Evolutionary conservation across 2,797 vertebrate species (phyloP), one percentile per base, ranked within the genome.

Genomic region (Melanotaenia nigrans): DNA sequence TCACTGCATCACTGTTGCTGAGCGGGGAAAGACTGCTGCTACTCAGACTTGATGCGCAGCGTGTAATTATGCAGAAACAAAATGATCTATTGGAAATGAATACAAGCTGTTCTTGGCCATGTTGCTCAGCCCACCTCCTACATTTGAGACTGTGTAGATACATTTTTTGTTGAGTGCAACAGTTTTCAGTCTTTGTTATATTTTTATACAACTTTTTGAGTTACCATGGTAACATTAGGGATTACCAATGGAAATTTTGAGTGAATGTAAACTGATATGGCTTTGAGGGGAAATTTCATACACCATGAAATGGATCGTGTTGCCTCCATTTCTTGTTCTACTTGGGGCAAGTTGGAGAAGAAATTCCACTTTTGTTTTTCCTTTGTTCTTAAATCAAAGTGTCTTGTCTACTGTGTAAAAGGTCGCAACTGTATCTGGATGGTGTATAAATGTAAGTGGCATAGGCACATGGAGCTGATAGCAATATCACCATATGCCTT

Each of bases 21-120:
- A 96, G 85, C 91, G 96, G 80, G 93, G 90, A 67, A 95, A 94
- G 80, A 83, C 81, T 6, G 81, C 74, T 0, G 92, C 93, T 42
- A 93, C 93, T 49, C 93, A 94, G 83, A 95, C 94, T 87, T 95
- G 90, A 94, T 79, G 40, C 18, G 67, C 33, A 59, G 61, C 42
- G 60, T 59, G n/a, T 59, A 18, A 38, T 56, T 68, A 57, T 70
- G 71, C 79, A 76, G 71, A 79, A 72, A 75, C 51, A 59, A 76
- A 73, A 77, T 18, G 54, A 63, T 53, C 54, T 42, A 68, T 71
- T 65, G 75, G 78, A 79, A 67, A 79, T 58, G 32, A 47, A 47
- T 47, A n/a, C 36, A 63, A 77, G 82, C 77, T 57, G 79, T 69
- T 64, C 73, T 76, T 42, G 73, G 79, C 79, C 67, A 7, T 42